Percentiles rank a stretch among this genome's conserved stretches.
These are phyloP conservation scores for Carassius carassius DNA, from an alignment of 2,113 vertebrate genomes.

Conservation along the genomic window DNA sequence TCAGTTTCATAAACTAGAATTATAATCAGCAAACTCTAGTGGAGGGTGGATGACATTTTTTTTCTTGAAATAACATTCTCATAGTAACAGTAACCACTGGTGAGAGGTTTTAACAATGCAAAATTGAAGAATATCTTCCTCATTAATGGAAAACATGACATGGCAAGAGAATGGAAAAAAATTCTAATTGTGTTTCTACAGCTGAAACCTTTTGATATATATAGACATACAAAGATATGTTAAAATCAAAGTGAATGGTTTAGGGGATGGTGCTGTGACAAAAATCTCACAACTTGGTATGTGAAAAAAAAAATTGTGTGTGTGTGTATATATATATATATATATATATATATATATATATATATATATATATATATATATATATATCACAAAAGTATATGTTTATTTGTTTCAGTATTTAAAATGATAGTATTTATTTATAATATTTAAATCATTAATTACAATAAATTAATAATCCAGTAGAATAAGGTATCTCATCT, in stretches of 20 bases:
- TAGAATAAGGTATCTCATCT: not conserved
- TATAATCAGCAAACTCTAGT: slow-evolving; percentile 24
- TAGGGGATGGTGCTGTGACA: not conserved
- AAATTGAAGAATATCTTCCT: slow-evolving; percentile 15
- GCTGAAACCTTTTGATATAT: not conserved
- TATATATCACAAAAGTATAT: too few species aligned
- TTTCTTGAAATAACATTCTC: not conserved
- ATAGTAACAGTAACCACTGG: not conserved
- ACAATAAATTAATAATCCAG: not conserved
- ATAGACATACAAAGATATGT: not conserved
- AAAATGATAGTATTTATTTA: not conserved
- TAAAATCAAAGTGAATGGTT: not conserved
- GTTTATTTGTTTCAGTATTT: too few species aligned
- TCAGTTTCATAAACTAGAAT: not conserved
- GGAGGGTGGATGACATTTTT: not conserved
- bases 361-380: too few species aligned
- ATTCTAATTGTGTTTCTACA: not conserved
- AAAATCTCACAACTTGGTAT: not conserved
- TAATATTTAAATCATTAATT: not conserved
- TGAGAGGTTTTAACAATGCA: not conserved
- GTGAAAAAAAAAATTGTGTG: too few species aligned
- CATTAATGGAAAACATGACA: not conserved
- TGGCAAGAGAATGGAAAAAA: not conserved
- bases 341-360: too few species aligned
- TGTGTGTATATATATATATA: too few species aligned